Base-by-base conservation (phyloP, 53 echinoderm and acorn worm genomes). In the Echinometra lucunter region DNA sequence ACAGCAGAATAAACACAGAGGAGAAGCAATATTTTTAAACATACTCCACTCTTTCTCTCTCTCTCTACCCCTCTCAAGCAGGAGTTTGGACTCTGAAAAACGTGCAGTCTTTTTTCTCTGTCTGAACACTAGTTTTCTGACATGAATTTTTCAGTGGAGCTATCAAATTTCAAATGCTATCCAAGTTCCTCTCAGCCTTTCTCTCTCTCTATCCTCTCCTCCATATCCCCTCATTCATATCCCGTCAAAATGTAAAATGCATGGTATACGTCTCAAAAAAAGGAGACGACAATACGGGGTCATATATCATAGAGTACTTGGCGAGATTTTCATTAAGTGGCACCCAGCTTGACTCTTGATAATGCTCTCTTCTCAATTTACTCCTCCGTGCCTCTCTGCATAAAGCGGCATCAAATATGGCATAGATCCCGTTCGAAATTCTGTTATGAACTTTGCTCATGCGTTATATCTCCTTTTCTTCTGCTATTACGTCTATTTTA, bases 321-420 rank as follows among this genome's bases (percentile, higher is more conserved):
- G 82, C 23, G 44, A 58, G 94, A 83, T 94, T 70, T 94, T 60
- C 94, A 74, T 78, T 92, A 92, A 92, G 92, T 75, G 55, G 92
- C 74, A 78, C 75, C 49, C 78, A n/a, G 92, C 92, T 75, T 78
- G 78, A 92, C 92, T 74, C 92, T 45, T 34, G 27, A 74, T 78
- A 55, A 78, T 78, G 92, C 78, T 9, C 57, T 57, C 56, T 55
- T 92, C 74, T 92, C 75, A 56, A 28, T 70, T 91, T 91, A 91
- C 91, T 63, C 63, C 44, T 45, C 23, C 38, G 44, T 63, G 91
- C 70, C 45, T 91, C 91, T 44, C 63, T 70, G 72, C 91, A 90
- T 90, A 88, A 53, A 56, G 57, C 57, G 28, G 88, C 89, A 89
- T 89, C 89, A 89, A 89, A 89, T 89, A 89, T 89, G 57, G 19